A percentile compares a stretch with the other conserved stretches of the same genome.
These are phyloP conservation scores for Cherax destructor DNA, from an alignment of 1,140 invertebrate species.

Conservation along the genomic window DNA sequence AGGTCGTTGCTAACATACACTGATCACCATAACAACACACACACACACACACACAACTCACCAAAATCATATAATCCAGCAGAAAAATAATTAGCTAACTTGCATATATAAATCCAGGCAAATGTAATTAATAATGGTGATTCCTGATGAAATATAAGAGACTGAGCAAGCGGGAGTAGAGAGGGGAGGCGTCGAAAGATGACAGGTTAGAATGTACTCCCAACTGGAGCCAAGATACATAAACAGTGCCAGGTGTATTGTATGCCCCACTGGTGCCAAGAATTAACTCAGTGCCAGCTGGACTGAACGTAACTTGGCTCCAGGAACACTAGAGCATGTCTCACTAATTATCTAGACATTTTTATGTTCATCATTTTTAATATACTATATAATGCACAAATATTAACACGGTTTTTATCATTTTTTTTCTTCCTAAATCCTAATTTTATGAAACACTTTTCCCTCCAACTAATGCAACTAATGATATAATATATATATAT, in stretches of 20 bases:
- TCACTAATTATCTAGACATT: neutral
- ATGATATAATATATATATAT: constrained; percentile 29
- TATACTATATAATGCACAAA: neutral
- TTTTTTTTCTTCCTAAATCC: neutral
- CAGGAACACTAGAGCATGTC: constrained; percentile 15
- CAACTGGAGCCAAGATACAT: constrained; percentile 1
- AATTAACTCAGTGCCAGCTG: too few species aligned
- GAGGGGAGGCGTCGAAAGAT: neutral
- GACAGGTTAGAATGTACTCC: neutral
- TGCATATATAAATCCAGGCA: too few species aligned
- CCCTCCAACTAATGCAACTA: neutral
- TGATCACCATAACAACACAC: too few species aligned
- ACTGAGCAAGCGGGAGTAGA: too few species aligned
- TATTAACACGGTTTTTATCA: neutral
- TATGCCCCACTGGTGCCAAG: constrained; percentile 7
- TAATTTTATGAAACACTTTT: neutral
- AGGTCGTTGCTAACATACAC: too few species aligned
- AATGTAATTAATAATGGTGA: too few species aligned
- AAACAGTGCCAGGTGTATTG: neutral
- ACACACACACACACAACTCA: neutral
- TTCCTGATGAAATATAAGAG: too few species aligned
- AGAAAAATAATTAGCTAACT: too few species aligned
- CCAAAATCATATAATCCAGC: neutral
- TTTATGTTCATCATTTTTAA: neutral
- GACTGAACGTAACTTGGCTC: constrained; percentile 10